Evolutionary conservation across 2,797 vertebrate species (phyloP).

Genomic region (Kryptopterus vitreolus): DNA sequence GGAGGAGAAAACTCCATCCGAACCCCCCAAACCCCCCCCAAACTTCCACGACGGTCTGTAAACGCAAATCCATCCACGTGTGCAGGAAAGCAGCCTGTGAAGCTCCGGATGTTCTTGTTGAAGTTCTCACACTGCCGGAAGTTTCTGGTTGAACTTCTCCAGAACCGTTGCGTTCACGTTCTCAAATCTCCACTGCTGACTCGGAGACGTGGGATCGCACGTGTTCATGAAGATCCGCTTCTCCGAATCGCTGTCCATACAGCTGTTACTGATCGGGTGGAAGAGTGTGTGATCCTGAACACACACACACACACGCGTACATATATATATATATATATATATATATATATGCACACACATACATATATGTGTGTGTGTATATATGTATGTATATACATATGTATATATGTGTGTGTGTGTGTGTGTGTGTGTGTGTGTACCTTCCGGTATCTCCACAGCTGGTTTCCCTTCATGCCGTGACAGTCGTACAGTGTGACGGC

Average conservation of each 20-base stretch:
- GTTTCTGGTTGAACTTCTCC: conserved; percentile 81
- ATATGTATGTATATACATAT: neutral
- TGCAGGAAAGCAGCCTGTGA: neutral
- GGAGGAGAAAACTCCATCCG: neutral
- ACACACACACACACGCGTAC: conserved; percentile 8
- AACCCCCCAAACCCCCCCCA: neutral
- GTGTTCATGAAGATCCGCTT: conserved; percentile 88
- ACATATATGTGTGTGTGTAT: too few species aligned
- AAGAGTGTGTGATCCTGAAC: conserved; percentile 86
- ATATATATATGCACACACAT: too few species aligned
- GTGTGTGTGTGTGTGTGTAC: conserved; percentile 59
- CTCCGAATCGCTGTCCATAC: conserved; percentile 85
- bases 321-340: neutral
- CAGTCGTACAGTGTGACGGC: conserved; percentile 84
- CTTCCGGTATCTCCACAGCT: conserved; percentile 84
- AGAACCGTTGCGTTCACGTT: conserved; percentile 88
- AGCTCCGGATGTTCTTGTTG: conserved; percentile 57
- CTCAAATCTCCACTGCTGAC: conserved; percentile 94
- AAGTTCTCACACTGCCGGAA: neutral
- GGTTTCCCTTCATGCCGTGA: conserved; percentile 88
- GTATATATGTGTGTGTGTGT: conserved; percentile 13
- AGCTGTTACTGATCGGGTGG: conserved; percentile 91
- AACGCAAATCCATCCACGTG: neutral
- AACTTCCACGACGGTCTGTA: too few species aligned
- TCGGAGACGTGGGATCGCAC: conserved; percentile 80